These are phyloP conservation scores for Eupithecia tripunctaria DNA, from an alignment of 2,888 invertebrate genomes.

Conservation along the genomic window DNA sequence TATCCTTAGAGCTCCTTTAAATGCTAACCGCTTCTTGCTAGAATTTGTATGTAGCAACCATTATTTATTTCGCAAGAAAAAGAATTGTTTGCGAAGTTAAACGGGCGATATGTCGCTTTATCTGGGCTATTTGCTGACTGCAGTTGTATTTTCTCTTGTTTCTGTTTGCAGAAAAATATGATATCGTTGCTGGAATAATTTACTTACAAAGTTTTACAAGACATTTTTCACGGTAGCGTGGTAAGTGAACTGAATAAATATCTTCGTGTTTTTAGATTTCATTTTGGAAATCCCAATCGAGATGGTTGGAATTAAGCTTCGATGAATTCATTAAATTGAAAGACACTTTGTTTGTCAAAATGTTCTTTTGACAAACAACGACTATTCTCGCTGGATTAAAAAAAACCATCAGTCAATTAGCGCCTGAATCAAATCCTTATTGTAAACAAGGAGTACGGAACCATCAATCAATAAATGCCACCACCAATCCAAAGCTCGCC, in stretches of 20 bases:
- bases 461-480: slow-evolving; percentile 34
- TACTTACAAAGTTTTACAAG: slow-evolving; percentile 3
- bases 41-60: slow-evolving; percentile 48
- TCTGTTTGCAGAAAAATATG: slow-evolving; percentile 16
- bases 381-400: neutral
- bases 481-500: slow-evolving; percentile 25
- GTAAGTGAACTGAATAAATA: neutral
- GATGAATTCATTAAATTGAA: no score
- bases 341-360: no score
- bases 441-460: slow-evolving; percentile 21
- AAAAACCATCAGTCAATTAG: neutral
- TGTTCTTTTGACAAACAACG: neutral
- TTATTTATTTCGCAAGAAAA: slow-evolving; percentile 44
- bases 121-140: slow-evolving; percentile 27
- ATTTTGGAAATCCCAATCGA: neutral
- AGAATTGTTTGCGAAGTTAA: slow-evolving; percentile 45
- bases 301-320: no score
- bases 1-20: slow-evolving; percentile 59
- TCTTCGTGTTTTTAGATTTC: neutral
- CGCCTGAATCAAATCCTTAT: slow-evolving; percentile 16
- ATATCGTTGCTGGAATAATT: slow-evolving; percentile 13
- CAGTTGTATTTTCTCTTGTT: slow-evolving; percentile 24
- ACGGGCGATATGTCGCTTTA: slow-evolving; percentile 27
- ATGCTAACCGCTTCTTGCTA: slow-evolving; percentile 50
- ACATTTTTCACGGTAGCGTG: neutral